A percentile compares a stretch with the other conserved stretches of the same genome.
Conservation (phyloP, 1,140 invertebrate species). For the Musca domestica region DNA sequence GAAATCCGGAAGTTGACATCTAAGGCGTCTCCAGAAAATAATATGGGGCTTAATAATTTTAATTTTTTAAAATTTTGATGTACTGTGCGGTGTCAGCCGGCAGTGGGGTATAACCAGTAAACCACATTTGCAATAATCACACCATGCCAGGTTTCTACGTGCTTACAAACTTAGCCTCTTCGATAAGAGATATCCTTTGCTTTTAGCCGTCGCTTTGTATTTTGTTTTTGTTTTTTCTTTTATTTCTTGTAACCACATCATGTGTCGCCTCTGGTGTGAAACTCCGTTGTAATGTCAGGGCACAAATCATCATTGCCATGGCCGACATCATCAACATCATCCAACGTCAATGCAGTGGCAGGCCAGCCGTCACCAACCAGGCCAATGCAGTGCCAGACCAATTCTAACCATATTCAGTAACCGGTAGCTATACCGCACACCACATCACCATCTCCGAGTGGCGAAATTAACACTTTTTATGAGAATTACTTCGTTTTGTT, state of each 20-base stretch:
- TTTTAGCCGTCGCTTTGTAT: background rate
- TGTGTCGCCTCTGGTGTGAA: conserved; percentile 19
- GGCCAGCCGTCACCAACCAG: too few species aligned
- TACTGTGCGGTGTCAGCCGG: too few species aligned
- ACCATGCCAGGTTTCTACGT: too few species aligned
- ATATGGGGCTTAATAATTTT: too few species aligned
- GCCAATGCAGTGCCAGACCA: too few species aligned
- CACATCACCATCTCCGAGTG: background rate
- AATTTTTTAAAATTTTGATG: too few species aligned
- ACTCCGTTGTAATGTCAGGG: conserved; percentile 18
- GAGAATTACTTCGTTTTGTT: conserved; percentile 1
- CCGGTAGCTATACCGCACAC: conserved; percentile 16
- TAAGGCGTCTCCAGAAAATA: too few species aligned
- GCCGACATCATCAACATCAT: too few species aligned
- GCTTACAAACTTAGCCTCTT: background rate
- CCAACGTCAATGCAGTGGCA: too few species aligned
- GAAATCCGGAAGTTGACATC: too few species aligned
- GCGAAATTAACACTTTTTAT: conserved; percentile 22
- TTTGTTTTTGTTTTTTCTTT: background rate
- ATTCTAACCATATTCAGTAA: background rate
- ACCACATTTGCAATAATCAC: too few species aligned
- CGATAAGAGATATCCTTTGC: conserved; percentile 10
- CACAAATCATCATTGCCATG: conserved; percentile 16
- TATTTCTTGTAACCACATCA: conserved; percentile 10
- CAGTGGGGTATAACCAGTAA: too few species aligned